A percentile compares a stretch with the other conserved stretches of the same genome.
Evolutionary conservation across 2,113 vertebrate species (phyloP).

Genomic region (Riparia riparia): DNA sequence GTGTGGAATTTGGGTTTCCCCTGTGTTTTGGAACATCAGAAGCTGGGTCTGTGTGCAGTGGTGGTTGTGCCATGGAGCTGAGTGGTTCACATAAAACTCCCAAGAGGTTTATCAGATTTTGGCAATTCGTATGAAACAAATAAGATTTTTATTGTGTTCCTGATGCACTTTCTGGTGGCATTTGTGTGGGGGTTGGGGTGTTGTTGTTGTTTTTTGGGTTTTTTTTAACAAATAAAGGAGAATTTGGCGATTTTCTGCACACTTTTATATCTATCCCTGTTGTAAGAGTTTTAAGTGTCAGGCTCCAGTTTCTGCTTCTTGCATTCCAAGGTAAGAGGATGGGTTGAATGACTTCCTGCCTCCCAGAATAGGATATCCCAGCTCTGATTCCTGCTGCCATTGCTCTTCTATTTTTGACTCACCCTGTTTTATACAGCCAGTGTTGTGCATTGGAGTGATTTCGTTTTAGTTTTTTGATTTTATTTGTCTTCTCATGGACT

Average conservation of each 20-base stretch:
- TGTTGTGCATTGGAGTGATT: background rate
- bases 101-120: background rate
- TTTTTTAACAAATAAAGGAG: background rate
- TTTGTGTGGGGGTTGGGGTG: background rate
- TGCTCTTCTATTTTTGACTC: constrained; percentile 19
- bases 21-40: background rate
- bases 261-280: background rate
- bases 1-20: background rate
- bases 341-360: constrained; percentile 33
- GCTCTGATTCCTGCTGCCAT: background rate
- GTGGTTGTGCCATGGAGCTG: background rate
- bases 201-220: background rate
- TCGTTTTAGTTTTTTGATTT: background rate
- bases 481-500: background rate
- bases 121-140: background rate
- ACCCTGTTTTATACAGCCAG: background rate
- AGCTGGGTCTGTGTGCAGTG: background rate
- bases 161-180: background rate
- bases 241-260: background rate
- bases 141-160: background rate
- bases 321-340: constrained; percentile 25
- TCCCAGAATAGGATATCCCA: background rate
- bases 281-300: background rate
- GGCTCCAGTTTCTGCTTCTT: background rate
- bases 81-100: background rate